Evolutionary conservation across 2,113 vertebrate species (phyloP).

Genomic region (Delphinapterus leucas): DNA sequence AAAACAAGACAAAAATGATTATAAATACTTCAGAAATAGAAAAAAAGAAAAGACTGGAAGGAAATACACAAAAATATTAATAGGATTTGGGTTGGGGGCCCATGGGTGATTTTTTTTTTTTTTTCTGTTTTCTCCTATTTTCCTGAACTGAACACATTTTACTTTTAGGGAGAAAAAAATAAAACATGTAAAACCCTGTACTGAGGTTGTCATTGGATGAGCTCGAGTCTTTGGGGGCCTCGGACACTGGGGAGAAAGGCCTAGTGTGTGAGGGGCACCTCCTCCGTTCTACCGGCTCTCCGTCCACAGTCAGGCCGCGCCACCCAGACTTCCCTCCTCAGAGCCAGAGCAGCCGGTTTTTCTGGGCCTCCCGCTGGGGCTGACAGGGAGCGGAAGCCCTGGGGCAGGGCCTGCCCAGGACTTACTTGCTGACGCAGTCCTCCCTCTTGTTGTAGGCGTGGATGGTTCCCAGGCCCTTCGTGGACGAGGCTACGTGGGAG

Average conservation of each 20-base stretch:
- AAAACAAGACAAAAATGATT: background rate
- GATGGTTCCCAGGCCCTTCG: conserved; percentile 87
- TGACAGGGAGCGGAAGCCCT: fast-evolving
- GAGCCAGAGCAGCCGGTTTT: background rate
- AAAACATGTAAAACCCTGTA: fast-evolving
- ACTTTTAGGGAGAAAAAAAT: background rate
- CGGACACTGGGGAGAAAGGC: too few species aligned
- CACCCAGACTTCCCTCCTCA: background rate
- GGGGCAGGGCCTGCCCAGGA: background rate
- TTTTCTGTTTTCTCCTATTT: background rate
- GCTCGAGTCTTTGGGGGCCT: background rate
- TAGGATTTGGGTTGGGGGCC: background rate
- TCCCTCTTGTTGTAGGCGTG: conserved; percentile 83
- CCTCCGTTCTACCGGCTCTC: fast-evolving
- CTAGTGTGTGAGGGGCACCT: background rate
- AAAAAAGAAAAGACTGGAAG: background rate
- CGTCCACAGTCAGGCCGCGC: fast-evolving
- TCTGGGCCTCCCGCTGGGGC: fast-evolving
- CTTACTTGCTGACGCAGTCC: conserved; percentile 79
- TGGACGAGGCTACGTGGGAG: conserved; percentile 82
- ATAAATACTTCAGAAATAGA: background rate
- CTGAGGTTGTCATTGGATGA: background rate
- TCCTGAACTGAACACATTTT: background rate
- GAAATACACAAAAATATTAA: background rate
- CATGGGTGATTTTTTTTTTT: background rate